phyloP scores from a whole-genome alignment of 2,888 invertebrate genomes.

The Ectropis crepuscularia region DNA sequence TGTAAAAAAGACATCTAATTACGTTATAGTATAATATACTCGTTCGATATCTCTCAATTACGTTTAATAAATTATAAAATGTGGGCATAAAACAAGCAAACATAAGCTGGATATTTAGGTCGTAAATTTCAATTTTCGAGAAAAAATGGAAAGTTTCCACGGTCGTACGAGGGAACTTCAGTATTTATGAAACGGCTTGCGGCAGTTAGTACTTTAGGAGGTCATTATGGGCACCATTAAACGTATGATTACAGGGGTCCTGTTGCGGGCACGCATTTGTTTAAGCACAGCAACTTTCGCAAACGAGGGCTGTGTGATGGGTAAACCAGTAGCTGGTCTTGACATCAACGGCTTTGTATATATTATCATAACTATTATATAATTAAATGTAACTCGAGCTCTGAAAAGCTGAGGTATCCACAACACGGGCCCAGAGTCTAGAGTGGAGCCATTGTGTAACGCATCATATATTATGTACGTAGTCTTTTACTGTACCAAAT shows the following conservation, averaged over 20 bases:
- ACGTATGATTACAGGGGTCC: conserved; percentile 75
- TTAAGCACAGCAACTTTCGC: conserved; percentile 78
- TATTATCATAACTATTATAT: no score
- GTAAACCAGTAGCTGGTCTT: conserved; percentile 11
- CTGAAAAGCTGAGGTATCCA: no score
- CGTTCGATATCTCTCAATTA: conserved; percentile 5
- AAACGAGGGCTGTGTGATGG: conserved; percentile 60
- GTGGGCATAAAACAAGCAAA: conserved; percentile 21
- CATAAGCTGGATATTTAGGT: conserved; percentile 22
- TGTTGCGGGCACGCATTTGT: conserved; percentile 76
- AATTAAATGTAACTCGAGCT: no score
- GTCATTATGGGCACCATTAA: conserved; percentile 80
- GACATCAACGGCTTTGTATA: no score
- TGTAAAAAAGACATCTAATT: background rate
- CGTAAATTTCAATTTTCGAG: conserved; percentile 50
- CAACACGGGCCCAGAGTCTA: no score
- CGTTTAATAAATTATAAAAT: conserved; percentile 1
- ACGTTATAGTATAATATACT: background rate
- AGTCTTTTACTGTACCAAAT: no score
- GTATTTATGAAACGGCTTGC: conserved; percentile 74
- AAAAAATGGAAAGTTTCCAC: conserved; percentile 55
- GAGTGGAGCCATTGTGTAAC: no score
- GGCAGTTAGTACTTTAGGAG: conserved; percentile 78
- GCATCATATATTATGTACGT: no score
- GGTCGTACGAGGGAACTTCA: conserved; percentile 58